Evolutionary conservation across 2,113 vertebrate species (phyloP), one percentile per base, ranked within the genome.

Genomic region (Cisticola juncidis): DNA sequence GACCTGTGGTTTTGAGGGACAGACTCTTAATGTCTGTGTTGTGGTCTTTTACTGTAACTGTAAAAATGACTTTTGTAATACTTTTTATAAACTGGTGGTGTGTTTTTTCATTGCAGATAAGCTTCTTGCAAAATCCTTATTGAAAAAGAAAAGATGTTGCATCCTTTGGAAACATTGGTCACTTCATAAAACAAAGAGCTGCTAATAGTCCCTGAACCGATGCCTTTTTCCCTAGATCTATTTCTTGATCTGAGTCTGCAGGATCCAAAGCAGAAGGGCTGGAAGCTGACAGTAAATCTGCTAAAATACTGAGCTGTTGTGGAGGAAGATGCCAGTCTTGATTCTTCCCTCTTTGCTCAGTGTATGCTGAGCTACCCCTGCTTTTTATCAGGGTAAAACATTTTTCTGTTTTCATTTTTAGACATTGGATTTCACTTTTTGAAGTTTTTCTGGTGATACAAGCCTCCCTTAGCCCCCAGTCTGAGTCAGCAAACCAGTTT

Each of bases 1-100:
- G 92, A 84, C 77, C 86, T 5, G 89, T 92, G 96, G 96, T 92
- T 96, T 94, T 95, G 68, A 92, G 92, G 90, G 95, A 90, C 79
- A 81, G 76, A 92, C 87, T 94, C 48, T 78, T 92, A 93, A 90
- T 77, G 90, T 88, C 93, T 96, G 85, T 94, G 85, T 93, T 95
- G 93, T 96, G 88, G 88, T 90, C 88, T 94, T 91, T 95, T 93
- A 93, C 92, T 96, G 96, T 94, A 95, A 96, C 92, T 96, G 84
- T 95, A 96, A 95, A 77, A 95, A 86, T 93, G 15, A 88, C 88
- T 96, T 95, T 92, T 94, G 95, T 93, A 90, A 97, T 96, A 88
- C 88, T 93, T 93, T 86, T 36, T 88, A 71, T 20, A 70, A 93
- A 92, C 73, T 60, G 66, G 48, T 44, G 44, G 60, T 50, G 35